Percentiles rank a stretch among this genome's conserved stretches.
These are phyloP conservation scores for Sesamia inferens DNA, from an alignment of 2,888 invertebrate genomes.

Conservation along the genomic window DNA sequence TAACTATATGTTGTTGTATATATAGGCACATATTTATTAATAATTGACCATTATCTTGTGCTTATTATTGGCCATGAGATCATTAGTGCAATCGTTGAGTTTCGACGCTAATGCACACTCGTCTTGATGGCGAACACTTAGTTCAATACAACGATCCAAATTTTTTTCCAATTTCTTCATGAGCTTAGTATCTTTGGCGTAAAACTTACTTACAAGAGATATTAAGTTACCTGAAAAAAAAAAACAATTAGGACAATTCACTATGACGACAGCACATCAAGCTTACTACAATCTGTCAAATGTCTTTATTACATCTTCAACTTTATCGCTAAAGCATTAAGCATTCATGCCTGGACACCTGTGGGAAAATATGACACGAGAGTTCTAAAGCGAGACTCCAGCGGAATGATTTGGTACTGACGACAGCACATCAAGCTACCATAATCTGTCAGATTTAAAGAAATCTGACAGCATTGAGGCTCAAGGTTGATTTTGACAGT, in stretches of 20 bases:
- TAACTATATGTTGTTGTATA: background rate
- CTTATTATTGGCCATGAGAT: slow-evolving; percentile 82
- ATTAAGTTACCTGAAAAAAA: slow-evolving; percentile 76
- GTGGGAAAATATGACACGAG: no score
- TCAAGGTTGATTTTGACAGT: no score
- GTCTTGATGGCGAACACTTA: slow-evolving; percentile 72
- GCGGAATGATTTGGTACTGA: no score
- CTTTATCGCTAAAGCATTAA: no score
- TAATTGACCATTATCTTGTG: slow-evolving; percentile 80
- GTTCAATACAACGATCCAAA: slow-evolving; percentile 81
- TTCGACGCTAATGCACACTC: slow-evolving; percentile 81
- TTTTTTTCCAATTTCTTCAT: slow-evolving; percentile 85
- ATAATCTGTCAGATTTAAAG: no score
- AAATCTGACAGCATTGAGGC: no score
- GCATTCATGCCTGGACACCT: no score
- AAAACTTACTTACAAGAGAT: slow-evolving; percentile 81
- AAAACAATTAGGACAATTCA: background rate
- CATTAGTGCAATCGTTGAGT: slow-evolving; percentile 85
- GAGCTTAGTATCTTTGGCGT: slow-evolving; percentile 80
- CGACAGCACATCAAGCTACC: no score
- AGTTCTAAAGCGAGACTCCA: no score
- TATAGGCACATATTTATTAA: slow-evolving; percentile 55
- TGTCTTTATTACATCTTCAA: no score
- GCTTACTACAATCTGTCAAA: no score
- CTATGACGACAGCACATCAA: no score